Conservation (phyloP, 2,888 invertebrate genomes). For the Ischnus inquisitorius region DNA sequence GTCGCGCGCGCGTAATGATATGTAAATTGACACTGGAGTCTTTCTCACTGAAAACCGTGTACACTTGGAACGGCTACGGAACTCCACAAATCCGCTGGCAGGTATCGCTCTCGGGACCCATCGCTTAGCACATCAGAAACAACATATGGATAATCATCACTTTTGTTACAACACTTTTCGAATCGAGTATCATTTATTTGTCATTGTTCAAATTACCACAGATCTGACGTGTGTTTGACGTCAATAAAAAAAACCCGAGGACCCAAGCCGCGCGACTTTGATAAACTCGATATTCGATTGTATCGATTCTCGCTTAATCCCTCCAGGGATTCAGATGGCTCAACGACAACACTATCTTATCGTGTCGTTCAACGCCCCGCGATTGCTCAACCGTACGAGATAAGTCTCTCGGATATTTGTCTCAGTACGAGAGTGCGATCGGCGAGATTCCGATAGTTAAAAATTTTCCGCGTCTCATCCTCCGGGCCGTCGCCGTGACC, state of each 20-base stretch:
- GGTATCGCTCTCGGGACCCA: too few relatives aligned
- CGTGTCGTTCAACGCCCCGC: not conserved
- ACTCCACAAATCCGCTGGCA: too few relatives aligned
- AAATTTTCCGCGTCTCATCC: constrained; percentile 48
- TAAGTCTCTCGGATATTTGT: constrained; percentile 65
- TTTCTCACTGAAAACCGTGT: constrained; percentile 25
- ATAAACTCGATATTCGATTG: not conserved
- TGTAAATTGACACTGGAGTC: constrained; percentile 30
- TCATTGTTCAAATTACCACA: too few relatives aligned
- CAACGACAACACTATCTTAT: not conserved
- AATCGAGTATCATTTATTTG: too few relatives aligned
- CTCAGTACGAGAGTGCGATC: constrained; percentile 76
- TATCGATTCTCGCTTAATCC: not conserved
- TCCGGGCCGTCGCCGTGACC: not conserved
- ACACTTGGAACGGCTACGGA: not conserved
- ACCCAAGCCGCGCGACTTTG: too few relatives aligned
- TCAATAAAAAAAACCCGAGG: too few relatives aligned
- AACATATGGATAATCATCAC: too few relatives aligned
- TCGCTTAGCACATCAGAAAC: too few relatives aligned
- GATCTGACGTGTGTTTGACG: too few relatives aligned
- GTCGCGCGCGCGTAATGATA: constrained; percentile 3
- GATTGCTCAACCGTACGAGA: constrained; percentile 20
- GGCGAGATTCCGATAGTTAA: constrained; percentile 72
- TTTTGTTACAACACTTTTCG: too few relatives aligned
- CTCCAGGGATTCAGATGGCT: not conserved